These are phyloP conservation scores for Stictocephala bisonia DNA, from an alignment of 2,888 invertebrate species.

Conservation along the genomic window DNA sequence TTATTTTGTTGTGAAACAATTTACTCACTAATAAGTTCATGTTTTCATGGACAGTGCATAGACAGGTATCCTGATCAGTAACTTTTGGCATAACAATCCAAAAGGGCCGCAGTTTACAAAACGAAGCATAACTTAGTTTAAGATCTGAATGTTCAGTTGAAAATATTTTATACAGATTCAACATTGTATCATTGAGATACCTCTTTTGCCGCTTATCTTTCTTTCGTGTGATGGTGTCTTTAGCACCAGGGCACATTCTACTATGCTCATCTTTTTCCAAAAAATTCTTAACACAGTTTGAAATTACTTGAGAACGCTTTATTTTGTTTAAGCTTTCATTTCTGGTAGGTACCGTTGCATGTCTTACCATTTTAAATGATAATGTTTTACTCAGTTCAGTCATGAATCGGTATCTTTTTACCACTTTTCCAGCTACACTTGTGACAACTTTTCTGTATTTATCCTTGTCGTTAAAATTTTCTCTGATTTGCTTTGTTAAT, in stretches of 20 bases:
- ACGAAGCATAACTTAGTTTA: conserved; percentile 48
- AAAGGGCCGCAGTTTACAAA: conserved; percentile 56
- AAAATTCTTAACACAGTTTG: conserved; percentile 50
- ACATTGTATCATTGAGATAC: conserved; percentile 56
- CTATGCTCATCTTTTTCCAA: conserved; percentile 59
- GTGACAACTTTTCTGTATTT: conserved; percentile 14
- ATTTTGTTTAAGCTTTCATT: conserved; percentile 31
- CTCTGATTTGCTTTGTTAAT: conserved; percentile 19
- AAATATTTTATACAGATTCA: conserved; percentile 58
- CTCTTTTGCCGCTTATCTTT: conserved; percentile 57
- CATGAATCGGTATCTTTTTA: conserved; percentile 13
- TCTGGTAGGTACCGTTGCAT: conserved; percentile 13
- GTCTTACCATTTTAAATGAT: conserved; percentile 20
- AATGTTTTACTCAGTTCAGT: conserved; percentile 25
- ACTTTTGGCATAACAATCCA: conserved; percentile 58
- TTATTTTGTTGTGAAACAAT: conserved; percentile 16
- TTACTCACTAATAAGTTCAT: conserved; percentile 24
- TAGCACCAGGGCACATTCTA: conserved; percentile 58
- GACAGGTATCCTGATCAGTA: conserved; percentile 34
- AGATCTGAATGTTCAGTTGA: conserved; percentile 38
- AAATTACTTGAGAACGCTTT: background rate
- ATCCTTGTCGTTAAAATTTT: conserved; percentile 32
- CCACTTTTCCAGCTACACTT: background rate
- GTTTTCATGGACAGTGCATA: conserved; percentile 34
- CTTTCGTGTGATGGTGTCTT: conserved; percentile 58